Evolutionary conservation across 2,888 invertebrate species (phyloP).

Genomic region (Himalopsyche anomala): DNA sequence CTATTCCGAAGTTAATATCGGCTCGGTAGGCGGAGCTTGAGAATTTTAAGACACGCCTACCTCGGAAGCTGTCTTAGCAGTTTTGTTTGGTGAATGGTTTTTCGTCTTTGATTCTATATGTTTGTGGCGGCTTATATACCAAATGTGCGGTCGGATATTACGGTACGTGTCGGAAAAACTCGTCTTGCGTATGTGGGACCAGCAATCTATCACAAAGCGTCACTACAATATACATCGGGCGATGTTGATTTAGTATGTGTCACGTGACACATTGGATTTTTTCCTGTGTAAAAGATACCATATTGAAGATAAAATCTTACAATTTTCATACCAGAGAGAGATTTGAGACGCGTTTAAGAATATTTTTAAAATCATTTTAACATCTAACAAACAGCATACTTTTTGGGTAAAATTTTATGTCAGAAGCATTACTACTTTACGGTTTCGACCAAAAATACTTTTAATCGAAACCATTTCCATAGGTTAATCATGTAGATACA

Average conservation of each 20-base stretch:
- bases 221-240: constrained; percentile 49
- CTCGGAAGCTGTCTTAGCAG: constrained; percentile 61
- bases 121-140: constrained; percentile 57
- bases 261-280: constrained; percentile 2
- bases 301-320: neutral
- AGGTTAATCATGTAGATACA: too few species aligned
- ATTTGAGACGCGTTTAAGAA: too few species aligned
- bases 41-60: constrained; percentile 61
- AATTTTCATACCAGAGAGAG: too few species aligned
- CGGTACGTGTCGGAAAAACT: constrained; percentile 48
- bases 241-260: constrained; percentile 30
- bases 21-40: constrained; percentile 59
- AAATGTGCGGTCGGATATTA: constrained; percentile 54
- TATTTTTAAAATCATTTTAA: too few species aligned
- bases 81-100: constrained; percentile 65
- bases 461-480: too few species aligned
- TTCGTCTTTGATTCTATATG: constrained; percentile 62
- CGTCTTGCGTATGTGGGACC: constrained; percentile 54
- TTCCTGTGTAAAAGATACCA: neutral
- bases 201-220: constrained; percentile 57
- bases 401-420: too few species aligned
- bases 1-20: constrained; percentile 56
- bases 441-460: too few species aligned
- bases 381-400: too few species aligned
- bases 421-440: too few species aligned